Conservation (phyloP, 1,140 invertebrate genomes). For the Harpegnathos saltator region DNA sequence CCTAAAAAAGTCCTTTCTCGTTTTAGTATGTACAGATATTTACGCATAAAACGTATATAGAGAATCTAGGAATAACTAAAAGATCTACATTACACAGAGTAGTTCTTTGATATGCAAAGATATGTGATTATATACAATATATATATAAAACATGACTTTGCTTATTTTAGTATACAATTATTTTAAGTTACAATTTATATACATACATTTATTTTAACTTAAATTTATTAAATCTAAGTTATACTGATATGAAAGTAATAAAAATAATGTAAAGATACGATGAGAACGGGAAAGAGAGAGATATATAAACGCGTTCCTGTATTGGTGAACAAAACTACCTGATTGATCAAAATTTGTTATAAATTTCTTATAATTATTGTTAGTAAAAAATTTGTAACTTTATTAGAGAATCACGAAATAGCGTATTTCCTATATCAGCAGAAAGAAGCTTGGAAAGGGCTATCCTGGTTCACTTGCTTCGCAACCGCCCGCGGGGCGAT, state of each 20-base stretch:
- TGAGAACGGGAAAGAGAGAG: too few relatives aligned
- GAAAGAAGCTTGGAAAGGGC: too few relatives aligned
- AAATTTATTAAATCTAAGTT: neutral
- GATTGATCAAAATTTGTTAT: too few relatives aligned
- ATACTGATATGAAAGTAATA: constrained; percentile 18
- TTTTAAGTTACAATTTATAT: constrained; percentile 50
- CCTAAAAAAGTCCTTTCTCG: neutral
- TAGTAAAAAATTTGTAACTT: too few relatives aligned
- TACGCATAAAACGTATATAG: constrained; percentile 1
- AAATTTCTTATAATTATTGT: too few relatives aligned
- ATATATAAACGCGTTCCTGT: too few relatives aligned
- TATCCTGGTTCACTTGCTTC: too few relatives aligned
- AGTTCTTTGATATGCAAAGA: neutral
- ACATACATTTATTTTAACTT: constrained; percentile 39
- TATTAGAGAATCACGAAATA: too few relatives aligned
- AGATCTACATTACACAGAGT: neutral
- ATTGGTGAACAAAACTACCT: too few relatives aligned
- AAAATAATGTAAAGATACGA: neutral
- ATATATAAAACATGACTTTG: constrained; percentile 4
- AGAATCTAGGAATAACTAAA: neutral
- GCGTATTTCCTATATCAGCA: neutral
- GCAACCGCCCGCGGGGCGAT: too few relatives aligned
- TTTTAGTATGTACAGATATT: constrained; percentile 31
- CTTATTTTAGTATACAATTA: constrained; percentile 46
- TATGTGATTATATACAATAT: constrained; percentile 2